phyloP scores from a whole-genome alignment of 2,888 invertebrate species.

The Silvanus unidentatus region DNA sequence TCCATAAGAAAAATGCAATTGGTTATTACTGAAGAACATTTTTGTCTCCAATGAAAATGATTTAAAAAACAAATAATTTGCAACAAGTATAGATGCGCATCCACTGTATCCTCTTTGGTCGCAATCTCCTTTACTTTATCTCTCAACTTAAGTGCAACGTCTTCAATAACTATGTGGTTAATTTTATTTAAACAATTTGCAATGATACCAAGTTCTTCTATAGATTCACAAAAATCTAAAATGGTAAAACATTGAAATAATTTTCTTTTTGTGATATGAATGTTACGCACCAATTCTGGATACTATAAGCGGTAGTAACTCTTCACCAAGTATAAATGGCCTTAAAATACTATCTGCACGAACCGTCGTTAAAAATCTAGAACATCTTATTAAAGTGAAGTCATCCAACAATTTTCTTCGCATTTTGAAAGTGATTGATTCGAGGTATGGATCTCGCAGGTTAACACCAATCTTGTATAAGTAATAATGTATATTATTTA shows the following conservation, averaged over 20 bases:
- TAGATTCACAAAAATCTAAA: conserved; percentile 37
- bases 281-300: conserved; percentile 36
- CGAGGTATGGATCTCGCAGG: conserved; percentile 35
- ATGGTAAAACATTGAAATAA: conserved; percentile 15
- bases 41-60: conserved; percentile 47
- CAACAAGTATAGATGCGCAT: conserved; percentile 28
- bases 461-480: conserved; percentile 47
- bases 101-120: conserved; percentile 30
- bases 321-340: conserved; percentile 40
- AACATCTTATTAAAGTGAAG: conserved; percentile 35
- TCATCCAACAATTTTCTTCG: conserved; percentile 27
- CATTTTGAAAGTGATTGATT: conserved; percentile 39
- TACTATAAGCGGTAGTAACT: conserved; percentile 43
- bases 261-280: conserved; percentile 5
- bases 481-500: conserved; percentile 47
- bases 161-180: conserved; percentile 39
- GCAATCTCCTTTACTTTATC: conserved; percentile 39
- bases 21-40: conserved; percentile 39
- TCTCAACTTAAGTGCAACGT: conserved; percentile 42
- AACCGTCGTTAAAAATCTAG: conserved; percentile 45
- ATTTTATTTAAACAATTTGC: conserved; percentile 48
- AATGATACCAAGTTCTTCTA: conserved; percentile 45
- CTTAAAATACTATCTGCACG: conserved; percentile 42
- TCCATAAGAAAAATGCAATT: conserved; percentile 41
- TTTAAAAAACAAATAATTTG: conserved; percentile 45